Conservation (phyloP, 35 echinoderm and acorn worm genomes). For the Diadema setosum region DNA sequence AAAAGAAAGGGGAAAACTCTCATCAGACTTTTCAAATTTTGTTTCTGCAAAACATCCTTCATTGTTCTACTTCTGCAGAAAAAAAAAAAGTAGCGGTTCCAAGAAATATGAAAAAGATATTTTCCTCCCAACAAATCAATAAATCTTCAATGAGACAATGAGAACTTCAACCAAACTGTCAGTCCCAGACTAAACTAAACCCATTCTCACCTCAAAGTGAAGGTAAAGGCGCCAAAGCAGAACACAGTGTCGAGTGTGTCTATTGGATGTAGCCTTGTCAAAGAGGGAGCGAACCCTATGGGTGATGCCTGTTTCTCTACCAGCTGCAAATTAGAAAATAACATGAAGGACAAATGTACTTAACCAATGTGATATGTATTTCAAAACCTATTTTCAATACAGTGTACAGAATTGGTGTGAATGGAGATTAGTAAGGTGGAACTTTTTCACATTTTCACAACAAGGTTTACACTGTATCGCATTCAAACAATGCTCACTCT, state of each 20-base stretch:
- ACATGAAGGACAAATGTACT: not conserved
- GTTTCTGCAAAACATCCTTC: no score
- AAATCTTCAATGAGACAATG: not conserved
- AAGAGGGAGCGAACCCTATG: conserved; percentile 90
- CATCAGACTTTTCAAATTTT: no score
- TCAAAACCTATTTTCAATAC: no score
- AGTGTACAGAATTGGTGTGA: no score
- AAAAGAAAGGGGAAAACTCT: no score
- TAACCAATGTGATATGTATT: no score
- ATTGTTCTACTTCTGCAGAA: not conserved
- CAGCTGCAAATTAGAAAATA: not conserved
- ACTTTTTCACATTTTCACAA: no score
- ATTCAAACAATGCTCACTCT: no score
- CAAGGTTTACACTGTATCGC: no score
- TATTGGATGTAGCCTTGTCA: conserved; percentile 50
- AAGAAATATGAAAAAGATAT: not conserved
- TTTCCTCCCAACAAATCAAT: not conserved
- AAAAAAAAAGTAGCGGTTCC: not conserved
- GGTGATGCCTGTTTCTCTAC: conserved; percentile 63
- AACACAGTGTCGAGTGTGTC: conserved; percentile 72
- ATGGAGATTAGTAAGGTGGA: no score
- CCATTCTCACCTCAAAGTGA: conserved; percentile 85
- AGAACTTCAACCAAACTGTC: not conserved
- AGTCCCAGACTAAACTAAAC: no score
- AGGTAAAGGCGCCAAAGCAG: conserved; percentile 91